Evolutionary conservation across 2,888 invertebrate genomes (phyloP).

Genomic region (Entomobrya proxima): DNA sequence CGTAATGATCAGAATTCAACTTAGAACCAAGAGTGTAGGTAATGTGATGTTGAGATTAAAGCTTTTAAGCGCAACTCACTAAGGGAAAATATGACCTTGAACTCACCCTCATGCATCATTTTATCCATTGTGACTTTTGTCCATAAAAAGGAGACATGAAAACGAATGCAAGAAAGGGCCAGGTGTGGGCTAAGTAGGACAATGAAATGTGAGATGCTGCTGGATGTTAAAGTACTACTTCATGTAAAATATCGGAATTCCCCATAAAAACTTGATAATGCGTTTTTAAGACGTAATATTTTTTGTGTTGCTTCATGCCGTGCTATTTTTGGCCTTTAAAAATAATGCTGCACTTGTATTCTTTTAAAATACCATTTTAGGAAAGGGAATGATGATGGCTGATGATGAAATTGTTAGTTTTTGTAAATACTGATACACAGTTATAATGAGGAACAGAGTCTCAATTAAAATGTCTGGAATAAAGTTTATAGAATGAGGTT

Average conservation of each 20-base stretch:
- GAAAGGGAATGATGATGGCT: no score
- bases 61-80: not conserved
- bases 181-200: conserved; percentile 33
- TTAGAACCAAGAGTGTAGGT: not conserved
- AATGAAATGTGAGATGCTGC: not conserved
- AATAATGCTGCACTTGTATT: no score
- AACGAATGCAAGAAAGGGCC: conserved; percentile 31
- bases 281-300: no score
- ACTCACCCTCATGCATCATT: conserved; percentile 47
- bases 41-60: not conserved
- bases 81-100: conserved; percentile 65
- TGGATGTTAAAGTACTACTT: not conserved
- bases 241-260: not conserved
- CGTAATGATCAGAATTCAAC: no score
- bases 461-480: no score
- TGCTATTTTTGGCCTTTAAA: no score
- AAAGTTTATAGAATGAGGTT: no score
- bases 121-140: not conserved
- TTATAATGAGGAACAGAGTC: no score
- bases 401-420: no score
- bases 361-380: no score
- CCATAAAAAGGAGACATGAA: conserved; percentile 36
- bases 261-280: not conserved
- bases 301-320: no score
- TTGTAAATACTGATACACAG: no score